Percentiles rank a stretch among this genome's conserved stretches.
phyloP scores from a whole-genome alignment of 1,140 invertebrate genomes.

The Drosophila prosaltans region DNA sequence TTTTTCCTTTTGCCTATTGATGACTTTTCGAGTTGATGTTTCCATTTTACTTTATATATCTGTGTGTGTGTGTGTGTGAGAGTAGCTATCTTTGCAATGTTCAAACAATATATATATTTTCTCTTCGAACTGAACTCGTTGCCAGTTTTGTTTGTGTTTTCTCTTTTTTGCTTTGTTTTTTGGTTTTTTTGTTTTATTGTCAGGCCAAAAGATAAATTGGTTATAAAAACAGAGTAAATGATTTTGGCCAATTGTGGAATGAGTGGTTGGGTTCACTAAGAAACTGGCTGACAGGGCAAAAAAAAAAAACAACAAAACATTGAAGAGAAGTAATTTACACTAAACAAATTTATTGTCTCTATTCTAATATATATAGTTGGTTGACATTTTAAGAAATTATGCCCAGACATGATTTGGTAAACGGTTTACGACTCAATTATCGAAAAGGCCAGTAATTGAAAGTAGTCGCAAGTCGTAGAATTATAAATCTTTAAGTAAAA shows the following conservation, averaged over 20 bases:
- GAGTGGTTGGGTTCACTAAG: no score
- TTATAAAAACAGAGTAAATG: conserved; percentile 52
- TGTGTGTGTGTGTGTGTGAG: conserved; percentile 19
- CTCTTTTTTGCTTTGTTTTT: conserved; percentile 20
- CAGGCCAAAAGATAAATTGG: conserved; percentile 42
- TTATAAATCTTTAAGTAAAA: no score
- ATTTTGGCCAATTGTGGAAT: conserved; percentile 28
- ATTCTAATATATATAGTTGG: background rate
- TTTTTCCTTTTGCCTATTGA: conserved; percentile 28
- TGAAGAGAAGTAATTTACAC: background rate
- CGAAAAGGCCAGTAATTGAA: background rate
- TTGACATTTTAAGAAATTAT: background rate
- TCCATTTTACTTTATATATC: conserved; percentile 55
- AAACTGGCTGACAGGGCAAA: background rate
- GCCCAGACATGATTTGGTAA: background rate
- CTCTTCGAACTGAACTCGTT: conserved; percentile 38
- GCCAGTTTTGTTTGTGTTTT: conserved; percentile 41
- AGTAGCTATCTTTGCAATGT: conserved; percentile 38
- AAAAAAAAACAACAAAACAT: background rate
- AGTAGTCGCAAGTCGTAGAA: no score
- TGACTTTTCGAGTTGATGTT: conserved; percentile 59
- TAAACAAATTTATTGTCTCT: conserved; percentile 7
- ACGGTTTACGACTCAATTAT: background rate
- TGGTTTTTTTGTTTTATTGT: conserved; percentile 19
- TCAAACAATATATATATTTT: conserved; percentile 37